Evolutionary conservation across 2,888 invertebrate genomes (phyloP).

Genomic region (Scelioninae gen. 1): DNA sequence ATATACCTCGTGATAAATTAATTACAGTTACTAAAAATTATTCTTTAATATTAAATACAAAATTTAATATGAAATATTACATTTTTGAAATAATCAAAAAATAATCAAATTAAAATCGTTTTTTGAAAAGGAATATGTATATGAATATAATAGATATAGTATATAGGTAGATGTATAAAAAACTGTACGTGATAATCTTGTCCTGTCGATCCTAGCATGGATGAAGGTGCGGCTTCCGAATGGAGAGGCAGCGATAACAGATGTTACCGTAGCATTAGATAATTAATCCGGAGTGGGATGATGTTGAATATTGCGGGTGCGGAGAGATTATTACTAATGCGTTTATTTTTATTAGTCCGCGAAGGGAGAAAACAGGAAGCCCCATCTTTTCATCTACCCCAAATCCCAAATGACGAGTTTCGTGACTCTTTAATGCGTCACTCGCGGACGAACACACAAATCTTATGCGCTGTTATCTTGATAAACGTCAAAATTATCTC

Average conservation of each 20-base stretch:
- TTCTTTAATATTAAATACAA: too few species aligned
- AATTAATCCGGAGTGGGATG: conserved; percentile 80
- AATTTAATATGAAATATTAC: too few species aligned
- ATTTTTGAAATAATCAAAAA: too few species aligned
- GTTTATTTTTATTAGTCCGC: conserved; percentile 76
- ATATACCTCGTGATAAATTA: too few species aligned
- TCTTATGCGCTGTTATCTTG: conserved; percentile 48
- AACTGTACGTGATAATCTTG: conserved; percentile 34
- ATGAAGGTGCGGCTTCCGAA: conserved; percentile 74
- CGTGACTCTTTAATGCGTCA: conserved; percentile 68
- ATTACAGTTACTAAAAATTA: too few species aligned
- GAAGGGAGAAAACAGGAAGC: conserved; percentile 60
- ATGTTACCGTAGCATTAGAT: conserved; percentile 83
- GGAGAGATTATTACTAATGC: conserved; percentile 75
- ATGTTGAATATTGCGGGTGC: conserved; percentile 73
- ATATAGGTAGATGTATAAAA: conserved; percentile 2
- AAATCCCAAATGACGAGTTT: conserved; percentile 60
- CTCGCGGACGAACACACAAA: conserved; percentile 46
- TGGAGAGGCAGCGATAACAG: conserved; percentile 80
- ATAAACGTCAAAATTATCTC: conserved; percentile 33
- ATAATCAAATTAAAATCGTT: too few species aligned
- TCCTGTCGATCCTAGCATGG: conserved; percentile 47
- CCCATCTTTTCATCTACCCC: conserved; percentile 64
- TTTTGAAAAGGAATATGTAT: too few species aligned
- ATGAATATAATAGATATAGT: neutral